These are phyloP conservation scores for Vombatus ursinus DNA, from an alignment of 2,113 vertebrate genomes.

Conservation along the genomic window DNA sequence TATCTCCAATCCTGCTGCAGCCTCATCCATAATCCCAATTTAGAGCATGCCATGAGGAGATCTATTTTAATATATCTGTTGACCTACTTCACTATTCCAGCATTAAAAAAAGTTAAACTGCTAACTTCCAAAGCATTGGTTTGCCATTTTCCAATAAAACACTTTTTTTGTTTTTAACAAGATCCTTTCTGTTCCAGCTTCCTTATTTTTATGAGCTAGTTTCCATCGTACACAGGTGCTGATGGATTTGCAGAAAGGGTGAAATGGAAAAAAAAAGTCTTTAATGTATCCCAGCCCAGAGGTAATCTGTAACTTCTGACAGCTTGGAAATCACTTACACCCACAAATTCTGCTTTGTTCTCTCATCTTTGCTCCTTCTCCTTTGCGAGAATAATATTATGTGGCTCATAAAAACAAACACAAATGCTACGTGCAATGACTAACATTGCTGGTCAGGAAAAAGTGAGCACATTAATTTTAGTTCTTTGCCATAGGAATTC, in stretches of 20 bases:
- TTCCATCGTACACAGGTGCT: slow-evolving; percentile 52
- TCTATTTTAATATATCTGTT: slow-evolving; percentile 77
- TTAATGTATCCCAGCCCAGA: slow-evolving; percentile 52
- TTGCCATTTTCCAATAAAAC: slow-evolving; percentile 74
- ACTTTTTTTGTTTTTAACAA: slow-evolving; percentile 66
- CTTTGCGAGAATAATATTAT: slow-evolving; percentile 48
- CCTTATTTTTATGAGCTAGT: slow-evolving; percentile 68
- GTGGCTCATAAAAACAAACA: slow-evolving; percentile 62
- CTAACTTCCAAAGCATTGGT: slow-evolving; percentile 65
- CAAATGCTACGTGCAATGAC: slow-evolving; percentile 28
- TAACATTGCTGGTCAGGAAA: slow-evolving; percentile 34
- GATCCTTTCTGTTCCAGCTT: slow-evolving; percentile 57
- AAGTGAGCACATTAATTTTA: slow-evolving; percentile 45
- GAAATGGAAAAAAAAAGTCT: slow-evolving; percentile 63
- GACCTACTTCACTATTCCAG: slow-evolving; percentile 80
- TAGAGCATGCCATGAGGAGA: slow-evolving; percentile 73
- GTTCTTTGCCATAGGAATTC: slow-evolving; percentile 51
- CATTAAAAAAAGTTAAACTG: slow-evolving; percentile 69
- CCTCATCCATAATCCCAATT: slow-evolving; percentile 72
- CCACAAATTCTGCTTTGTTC: not conserved
- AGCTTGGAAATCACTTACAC: slow-evolving; percentile 68
- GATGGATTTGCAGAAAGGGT: slow-evolving; percentile 58
- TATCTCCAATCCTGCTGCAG: slow-evolving; percentile 59
- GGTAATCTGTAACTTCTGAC: slow-evolving; percentile 56
- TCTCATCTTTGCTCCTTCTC: slow-evolving; percentile 50